Base-by-base conservation (phyloP, 2,797 vertebrate species). In the Simalia tracyae region DNA sequence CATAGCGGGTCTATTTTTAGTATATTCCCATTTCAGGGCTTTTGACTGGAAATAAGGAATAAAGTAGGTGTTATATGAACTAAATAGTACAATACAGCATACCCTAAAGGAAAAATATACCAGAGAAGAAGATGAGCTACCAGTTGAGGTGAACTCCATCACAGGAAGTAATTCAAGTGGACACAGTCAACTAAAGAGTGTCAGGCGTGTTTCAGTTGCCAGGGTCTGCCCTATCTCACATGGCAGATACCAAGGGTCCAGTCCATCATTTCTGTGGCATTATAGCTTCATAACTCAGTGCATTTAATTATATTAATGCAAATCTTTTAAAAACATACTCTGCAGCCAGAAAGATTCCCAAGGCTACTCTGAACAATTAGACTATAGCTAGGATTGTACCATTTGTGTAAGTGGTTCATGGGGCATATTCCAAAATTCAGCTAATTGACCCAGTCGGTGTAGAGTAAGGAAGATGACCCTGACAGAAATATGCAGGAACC, bases 21-120 rank as follows among this genome's bases (percentile, higher is more conserved):
- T 28, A 11, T n/a, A 86, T 92, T 66, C 1, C 92, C 94, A 87
- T 57, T 90, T 92, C 76, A 87, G 56, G 88, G 61, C 50, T 87
- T 59, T 90, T 84, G 22, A 87, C 7, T 57, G 26, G 85, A 26
- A n/a, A 22, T 50, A 87, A 76, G 64, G 26, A 81, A 24, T 10
- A 87, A 90, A 64, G 46, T 46, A 64, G 9, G 36, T 57, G 28
- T 76, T 81, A 63, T 26, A 31, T 81, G 28, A 19, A 17, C 28
- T 19, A 19, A n/a, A 6, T 46, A 81, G 63, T 61, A 63, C 24
- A 17, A 81, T 61, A 86, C 6, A 17, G 72, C 6, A 84, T 19
- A 81, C 72, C 42, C 42, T 64, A 24, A 42, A 60, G 42, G 56
- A 28, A 57, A n/a, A 46, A 66, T 68, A 42, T 19, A 68, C 31